These are phyloP conservation scores for Aphelinus certus DNA, from an alignment of 1,140 invertebrate species.

Conservation along the genomic window DNA sequence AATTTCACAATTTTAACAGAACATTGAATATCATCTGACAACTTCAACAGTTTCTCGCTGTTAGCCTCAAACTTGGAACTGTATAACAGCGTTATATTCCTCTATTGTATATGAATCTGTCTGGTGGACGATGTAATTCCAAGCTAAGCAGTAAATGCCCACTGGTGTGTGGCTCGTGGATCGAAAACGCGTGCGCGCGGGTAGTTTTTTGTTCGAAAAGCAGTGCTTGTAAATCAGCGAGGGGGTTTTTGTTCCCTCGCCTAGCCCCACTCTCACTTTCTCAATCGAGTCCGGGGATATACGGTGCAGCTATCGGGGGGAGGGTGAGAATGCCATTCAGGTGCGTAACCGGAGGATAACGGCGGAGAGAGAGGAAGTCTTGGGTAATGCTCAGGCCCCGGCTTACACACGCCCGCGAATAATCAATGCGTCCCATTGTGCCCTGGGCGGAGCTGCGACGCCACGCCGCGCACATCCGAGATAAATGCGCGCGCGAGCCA, in stretches of 20 bases:
- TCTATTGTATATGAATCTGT: no score
- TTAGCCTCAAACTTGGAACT: no score
- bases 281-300: constrained; percentile 16
- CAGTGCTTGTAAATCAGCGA: constrained; percentile 8
- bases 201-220: neutral
- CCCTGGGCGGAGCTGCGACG: constrained; percentile 26
- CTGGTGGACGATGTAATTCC: no score
- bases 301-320: neutral
- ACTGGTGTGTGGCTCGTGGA: no score
- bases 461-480: constrained; percentile 22
- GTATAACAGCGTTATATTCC: no score
- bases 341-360: constrained; percentile 43
- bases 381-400: constrained; percentile 35
- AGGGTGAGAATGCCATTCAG: constrained; percentile 40
- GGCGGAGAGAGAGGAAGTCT: constrained; percentile 34
- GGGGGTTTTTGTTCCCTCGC: constrained; percentile 17
- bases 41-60: no score
- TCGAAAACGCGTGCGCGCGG: no score
- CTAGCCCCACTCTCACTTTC: neutral
- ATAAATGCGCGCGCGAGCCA: constrained; percentile 29
- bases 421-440: constrained; percentile 46
- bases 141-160: no score
- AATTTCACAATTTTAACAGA: no score
- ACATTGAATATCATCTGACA: no score
- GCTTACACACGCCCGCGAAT: constrained; percentile 37